These are phyloP conservation scores for Perca flavescens DNA, from an alignment of 2,113 vertebrate species.

Conservation along the genomic window DNA sequence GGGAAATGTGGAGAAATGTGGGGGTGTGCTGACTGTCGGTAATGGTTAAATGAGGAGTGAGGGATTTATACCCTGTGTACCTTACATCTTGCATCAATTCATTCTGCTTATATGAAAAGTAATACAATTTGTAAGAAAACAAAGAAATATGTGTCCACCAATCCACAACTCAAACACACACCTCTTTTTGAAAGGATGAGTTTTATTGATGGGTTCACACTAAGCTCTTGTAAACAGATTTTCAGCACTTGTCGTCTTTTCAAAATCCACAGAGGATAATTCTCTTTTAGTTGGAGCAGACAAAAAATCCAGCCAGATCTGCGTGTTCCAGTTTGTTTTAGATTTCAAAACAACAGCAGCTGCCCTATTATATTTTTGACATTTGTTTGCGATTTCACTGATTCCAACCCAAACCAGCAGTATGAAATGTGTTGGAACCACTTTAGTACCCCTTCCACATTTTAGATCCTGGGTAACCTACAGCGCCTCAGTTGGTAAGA, in stretches of 20 bases:
- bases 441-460: neutral
- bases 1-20: neutral
- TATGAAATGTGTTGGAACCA: neutral
- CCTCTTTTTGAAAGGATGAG: conserved; percentile 9
- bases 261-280: conserved; percentile 11
- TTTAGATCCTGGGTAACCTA: neutral
- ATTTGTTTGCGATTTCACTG: neutral
- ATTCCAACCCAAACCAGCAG: conserved; percentile 3
- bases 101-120: neutral
- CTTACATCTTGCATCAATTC: neutral
- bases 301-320: neutral
- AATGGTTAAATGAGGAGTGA: neutral
- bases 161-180: conserved; percentile 1
- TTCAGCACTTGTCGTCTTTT: conserved; percentile 1
- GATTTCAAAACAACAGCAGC: neutral
- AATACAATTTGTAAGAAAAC: neutral
- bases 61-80: neutral
- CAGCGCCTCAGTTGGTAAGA: neutral
- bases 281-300: conserved; percentile 16
- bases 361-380: neutral
- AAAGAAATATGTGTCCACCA: neutral
- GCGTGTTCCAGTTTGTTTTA: conserved; percentile 15
- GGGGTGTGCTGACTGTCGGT: neutral
- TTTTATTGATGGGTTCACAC: conserved; percentile 6
- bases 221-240: conserved; percentile 33